phyloP scores from a whole-genome alignment of 2,113 vertebrate species.

The Saguinus midas region DNA sequence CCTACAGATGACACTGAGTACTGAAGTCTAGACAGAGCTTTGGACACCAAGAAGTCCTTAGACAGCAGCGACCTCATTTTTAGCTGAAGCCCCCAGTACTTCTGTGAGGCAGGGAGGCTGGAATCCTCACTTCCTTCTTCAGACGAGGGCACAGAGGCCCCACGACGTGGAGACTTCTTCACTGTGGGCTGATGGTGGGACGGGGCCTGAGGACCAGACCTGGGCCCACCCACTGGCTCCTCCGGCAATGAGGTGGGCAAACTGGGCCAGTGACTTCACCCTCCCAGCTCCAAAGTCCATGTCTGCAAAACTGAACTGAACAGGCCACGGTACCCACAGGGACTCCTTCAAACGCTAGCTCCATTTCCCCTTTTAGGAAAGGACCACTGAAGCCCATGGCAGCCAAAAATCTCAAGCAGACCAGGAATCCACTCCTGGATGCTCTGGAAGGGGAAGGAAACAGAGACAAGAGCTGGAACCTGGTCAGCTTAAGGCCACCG shows the following conservation, averaged over 20 bases:
- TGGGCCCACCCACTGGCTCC: neutral
- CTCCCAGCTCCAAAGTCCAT: neutral
- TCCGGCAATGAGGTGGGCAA: neutral
- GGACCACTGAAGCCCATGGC: neutral
- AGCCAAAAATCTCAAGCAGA: fast-evolving
- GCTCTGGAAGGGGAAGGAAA: too few relatives aligned
- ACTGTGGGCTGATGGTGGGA: neutral
- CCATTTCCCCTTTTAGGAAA: fast-evolving
- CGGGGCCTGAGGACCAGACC: neutral
- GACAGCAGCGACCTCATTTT: neutral
- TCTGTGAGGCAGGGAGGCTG: fast-evolving
- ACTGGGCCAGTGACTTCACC: neutral
- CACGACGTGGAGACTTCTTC: fast-evolving
- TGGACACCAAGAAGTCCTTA: neutral
- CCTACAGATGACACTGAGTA: fast-evolving
- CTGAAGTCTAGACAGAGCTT: neutral
- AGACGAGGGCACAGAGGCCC: fast-evolving
- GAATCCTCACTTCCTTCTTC: neutral
- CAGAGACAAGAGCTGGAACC: neutral
- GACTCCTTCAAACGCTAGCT: neutral
- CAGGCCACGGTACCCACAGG: neutral
- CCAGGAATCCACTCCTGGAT: fast-evolving
- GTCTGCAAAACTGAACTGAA: neutral
- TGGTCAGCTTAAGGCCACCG: neutral
- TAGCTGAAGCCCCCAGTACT: neutral